phyloP scores from a whole-genome alignment of 2,888 invertebrate species.

The Latrodectus elegans region DNA sequence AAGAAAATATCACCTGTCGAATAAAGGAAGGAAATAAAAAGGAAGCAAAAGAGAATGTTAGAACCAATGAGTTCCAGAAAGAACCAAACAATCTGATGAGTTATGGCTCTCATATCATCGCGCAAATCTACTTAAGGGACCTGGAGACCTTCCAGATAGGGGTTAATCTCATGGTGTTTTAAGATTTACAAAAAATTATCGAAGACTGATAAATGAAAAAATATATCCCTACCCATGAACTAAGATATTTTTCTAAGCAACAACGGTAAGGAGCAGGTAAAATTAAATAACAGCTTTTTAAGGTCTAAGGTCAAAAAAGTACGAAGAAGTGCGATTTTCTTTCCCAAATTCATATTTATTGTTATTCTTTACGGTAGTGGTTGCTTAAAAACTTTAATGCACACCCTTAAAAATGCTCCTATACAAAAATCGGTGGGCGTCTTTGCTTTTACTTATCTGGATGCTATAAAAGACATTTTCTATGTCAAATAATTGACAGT shows the following conservation, averaged over 20 bases:
- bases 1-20: too few species aligned
- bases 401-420: conserved; percentile 19
- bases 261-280: conserved; percentile 38
- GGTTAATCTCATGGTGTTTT: conserved; percentile 49
- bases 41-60: conserved; percentile 6
- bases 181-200: conserved; percentile 60
- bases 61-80: background rate
- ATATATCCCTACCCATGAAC: conserved; percentile 33
- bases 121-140: conserved; percentile 60
- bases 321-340: conserved; percentile 35
- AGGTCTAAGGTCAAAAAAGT: conserved; percentile 45
- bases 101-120: conserved; percentile 43
- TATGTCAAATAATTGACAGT: conserved; percentile 45
- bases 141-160: conserved; percentile 24
- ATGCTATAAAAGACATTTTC: conserved; percentile 41
- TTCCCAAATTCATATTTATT: conserved; percentile 64
- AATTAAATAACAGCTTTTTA: conserved; percentile 57
- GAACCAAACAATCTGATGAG: conserved; percentile 38
- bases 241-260: conserved; percentile 27
- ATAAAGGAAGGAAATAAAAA: conserved; percentile 10
- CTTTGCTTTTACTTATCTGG: background rate
- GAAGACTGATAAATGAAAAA: conserved; percentile 63
- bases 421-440: background rate
- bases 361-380: conserved; percentile 42
- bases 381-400: conserved; percentile 65